Conservation (phyloP, 2,113 vertebrate genomes). For the Mandrillus leucophaeus region DNA sequence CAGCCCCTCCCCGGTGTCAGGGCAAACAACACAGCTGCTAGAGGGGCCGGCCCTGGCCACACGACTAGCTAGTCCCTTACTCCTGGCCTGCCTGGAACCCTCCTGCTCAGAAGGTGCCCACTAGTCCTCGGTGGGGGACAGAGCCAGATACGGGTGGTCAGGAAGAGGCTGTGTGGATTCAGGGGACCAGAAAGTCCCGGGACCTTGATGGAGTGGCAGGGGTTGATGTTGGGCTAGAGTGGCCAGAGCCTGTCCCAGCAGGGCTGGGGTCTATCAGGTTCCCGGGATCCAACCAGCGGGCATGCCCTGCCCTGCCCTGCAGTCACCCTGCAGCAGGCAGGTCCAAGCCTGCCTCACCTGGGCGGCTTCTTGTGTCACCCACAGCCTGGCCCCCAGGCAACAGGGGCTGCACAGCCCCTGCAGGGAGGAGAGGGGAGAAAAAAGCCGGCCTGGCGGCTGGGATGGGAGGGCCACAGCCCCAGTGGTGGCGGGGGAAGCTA, state of each 20-base stretch:
- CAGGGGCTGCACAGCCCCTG: not conserved
- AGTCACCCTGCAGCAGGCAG: not conserved
- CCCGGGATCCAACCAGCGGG: fast-evolving
- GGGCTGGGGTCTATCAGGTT: not conserved
- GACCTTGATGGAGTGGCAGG: fast-evolving
- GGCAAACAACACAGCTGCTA: no score
- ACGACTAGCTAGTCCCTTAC: fast-evolving
- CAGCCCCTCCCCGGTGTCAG: not conserved
- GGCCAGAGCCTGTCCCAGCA: not conserved
- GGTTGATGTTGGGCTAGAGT: fast-evolving
- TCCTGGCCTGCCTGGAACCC: no score
- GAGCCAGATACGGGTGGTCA: fast-evolving
- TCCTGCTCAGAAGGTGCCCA: not conserved
- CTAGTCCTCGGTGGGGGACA: fast-evolving
- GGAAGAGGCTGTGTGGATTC: not conserved
- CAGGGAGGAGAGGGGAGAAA: not conserved
- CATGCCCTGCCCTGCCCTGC: not conserved
- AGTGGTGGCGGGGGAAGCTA: not conserved
- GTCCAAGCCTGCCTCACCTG: not conserved
- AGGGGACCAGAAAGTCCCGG: fast-evolving
- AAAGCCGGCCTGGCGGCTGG: not conserved
- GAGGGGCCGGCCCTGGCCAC: not conserved
- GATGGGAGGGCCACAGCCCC: not conserved
- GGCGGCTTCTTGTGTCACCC: not conserved
- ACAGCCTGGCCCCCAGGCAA: not conserved